A percentile compares a stretch with the other conserved stretches of the same genome.
Evolutionary conservation across 2,888 invertebrate species (phyloP).

Genomic region (Rambutsinella grinnellia): DNA sequence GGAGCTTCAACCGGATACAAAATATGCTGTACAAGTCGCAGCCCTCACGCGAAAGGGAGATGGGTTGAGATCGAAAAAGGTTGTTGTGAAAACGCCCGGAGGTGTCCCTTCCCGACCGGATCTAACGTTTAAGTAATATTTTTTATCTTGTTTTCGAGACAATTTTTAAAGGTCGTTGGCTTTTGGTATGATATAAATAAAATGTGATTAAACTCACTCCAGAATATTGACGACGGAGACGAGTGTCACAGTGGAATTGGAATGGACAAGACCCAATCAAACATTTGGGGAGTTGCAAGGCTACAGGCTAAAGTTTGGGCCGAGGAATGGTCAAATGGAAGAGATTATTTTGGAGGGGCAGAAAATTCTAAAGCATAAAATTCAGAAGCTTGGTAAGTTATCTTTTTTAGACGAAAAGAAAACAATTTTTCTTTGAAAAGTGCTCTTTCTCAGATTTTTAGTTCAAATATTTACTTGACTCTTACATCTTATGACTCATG

Average conservation of each 20-base stretch:
- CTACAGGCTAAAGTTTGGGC: conserved; percentile 88
- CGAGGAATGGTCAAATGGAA: conserved; percentile 68
- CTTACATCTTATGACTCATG: too few relatives aligned
- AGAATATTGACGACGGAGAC: conserved; percentile 89
- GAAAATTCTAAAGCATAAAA: conserved; percentile 61
- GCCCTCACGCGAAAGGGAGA: conserved; percentile 97
- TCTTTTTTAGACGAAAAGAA: too few relatives aligned
- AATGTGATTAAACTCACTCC: conserved; percentile 68
- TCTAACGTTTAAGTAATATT: conserved; percentile 82
- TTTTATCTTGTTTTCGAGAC: neutral
- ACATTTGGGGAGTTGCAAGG: conserved; percentile 91
- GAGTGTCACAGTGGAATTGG: conserved; percentile 88
- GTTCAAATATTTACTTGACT: too few relatives aligned
- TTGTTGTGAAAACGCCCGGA: conserved; percentile 90
- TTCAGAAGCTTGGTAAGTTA: conserved; percentile 65
- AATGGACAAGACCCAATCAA: conserved; percentile 91
- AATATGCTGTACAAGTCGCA: conserved; percentile 93
- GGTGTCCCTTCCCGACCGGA: conserved; percentile 90
- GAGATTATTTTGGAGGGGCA: conserved; percentile 64
- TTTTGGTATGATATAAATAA: neutral
- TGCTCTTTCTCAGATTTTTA: too few relatives aligned
- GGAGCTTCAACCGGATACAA: conserved; percentile 94
- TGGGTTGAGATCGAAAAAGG: conserved; percentile 90
- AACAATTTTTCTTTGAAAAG: too few relatives aligned
- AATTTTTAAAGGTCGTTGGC: conserved; percentile 48